Evolutionary conservation across 2,888 invertebrate species (phyloP).

Genomic region (Drosophila demipolita): DNA sequence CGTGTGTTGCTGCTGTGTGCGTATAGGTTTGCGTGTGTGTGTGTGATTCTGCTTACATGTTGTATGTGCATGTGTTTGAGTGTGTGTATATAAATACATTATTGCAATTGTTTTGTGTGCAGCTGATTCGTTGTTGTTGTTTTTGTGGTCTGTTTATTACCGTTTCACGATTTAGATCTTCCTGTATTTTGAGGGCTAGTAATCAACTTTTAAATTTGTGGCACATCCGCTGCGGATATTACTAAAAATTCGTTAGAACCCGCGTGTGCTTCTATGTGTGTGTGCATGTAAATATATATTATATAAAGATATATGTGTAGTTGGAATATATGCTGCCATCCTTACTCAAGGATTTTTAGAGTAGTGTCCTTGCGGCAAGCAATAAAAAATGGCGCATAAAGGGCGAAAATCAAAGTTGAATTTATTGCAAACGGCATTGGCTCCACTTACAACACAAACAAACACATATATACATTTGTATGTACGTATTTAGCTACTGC

Average conservation of each 20-base stretch:
- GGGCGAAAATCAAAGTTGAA: constrained; percentile 31
- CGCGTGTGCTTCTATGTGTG: constrained; percentile 30
- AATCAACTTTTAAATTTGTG: constrained; percentile 60
- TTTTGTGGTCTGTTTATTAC: constrained; percentile 41
- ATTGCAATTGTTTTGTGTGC: constrained; percentile 54
- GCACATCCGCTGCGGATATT: constrained; percentile 66
- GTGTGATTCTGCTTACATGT: constrained; percentile 7
- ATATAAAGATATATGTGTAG: not conserved
- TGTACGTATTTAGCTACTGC: constrained; percentile 21
- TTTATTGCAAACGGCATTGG: constrained; percentile 46
- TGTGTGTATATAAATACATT: constrained; percentile 15
- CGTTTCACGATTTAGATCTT: constrained; percentile 27
- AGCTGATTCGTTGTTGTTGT: constrained; percentile 46
- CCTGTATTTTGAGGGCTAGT: constrained; percentile 44
- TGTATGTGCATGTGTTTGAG: constrained; percentile 6
- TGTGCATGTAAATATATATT: constrained; percentile 1
- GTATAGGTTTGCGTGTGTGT: constrained; percentile 19
- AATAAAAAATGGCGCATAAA: constrained; percentile 25
- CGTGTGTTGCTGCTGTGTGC: constrained; percentile 60
- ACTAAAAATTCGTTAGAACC: constrained; percentile 27
- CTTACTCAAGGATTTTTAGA: constrained; percentile 39
- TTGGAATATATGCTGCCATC: constrained; percentile 1
- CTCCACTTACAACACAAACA: constrained; percentile 14
- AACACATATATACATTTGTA: not conserved
- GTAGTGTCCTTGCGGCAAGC: constrained; percentile 44